A percentile compares a stretch with the other conserved stretches of the same genome.
Conservation (phyloP, 2,888 invertebrate species). For the Encarsia formosa region DNA sequence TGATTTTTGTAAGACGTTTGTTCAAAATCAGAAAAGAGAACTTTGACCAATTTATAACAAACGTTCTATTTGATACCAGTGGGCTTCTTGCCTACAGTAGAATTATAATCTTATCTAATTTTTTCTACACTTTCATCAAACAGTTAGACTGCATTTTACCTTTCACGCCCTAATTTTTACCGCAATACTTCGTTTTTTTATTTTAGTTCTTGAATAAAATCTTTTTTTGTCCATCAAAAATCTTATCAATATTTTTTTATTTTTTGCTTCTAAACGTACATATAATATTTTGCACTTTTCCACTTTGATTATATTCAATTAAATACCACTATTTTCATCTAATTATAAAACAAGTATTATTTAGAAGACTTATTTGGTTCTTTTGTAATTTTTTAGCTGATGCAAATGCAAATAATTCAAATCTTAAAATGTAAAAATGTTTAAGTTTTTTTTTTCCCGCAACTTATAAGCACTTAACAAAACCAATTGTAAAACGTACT, state of each 20-base stretch:
- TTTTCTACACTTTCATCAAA: constrained; percentile 44
- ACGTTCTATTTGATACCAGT: constrained; percentile 8
- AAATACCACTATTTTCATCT: constrained; percentile 18
- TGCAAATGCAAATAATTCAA: constrained; percentile 16
- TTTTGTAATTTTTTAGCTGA: constrained; percentile 19
- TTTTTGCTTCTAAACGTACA: constrained; percentile 25
- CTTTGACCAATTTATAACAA: constrained; percentile 18
- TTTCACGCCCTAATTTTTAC: constrained; percentile 21
- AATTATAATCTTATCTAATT: constrained; percentile 39
- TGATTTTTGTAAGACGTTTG: constrained; percentile 7
- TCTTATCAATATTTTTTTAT: constrained; percentile 13
- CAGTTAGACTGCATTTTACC: constrained; percentile 31
- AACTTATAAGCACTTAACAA: constrained; percentile 22
- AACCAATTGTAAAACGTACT: constrained; percentile 22
- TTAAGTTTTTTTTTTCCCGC: constrained; percentile 16
- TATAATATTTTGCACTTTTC: constrained; percentile 31
- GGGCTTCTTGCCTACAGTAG: constrained; percentile 27
- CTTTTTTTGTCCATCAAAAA: constrained; percentile 18
- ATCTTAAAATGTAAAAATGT: constrained; percentile 21
- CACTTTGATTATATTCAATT: constrained; percentile 29
- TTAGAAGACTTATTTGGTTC: constrained; percentile 26
- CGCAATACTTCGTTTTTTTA: too few species aligned
- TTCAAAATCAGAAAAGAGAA: constrained; percentile 15
- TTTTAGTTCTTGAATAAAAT: constrained; percentile 15
- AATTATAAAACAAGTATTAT: constrained; percentile 20